Base-by-base conservation (phyloP, 2,888 invertebrate genomes). In the Tetropium fuscum region DNA sequence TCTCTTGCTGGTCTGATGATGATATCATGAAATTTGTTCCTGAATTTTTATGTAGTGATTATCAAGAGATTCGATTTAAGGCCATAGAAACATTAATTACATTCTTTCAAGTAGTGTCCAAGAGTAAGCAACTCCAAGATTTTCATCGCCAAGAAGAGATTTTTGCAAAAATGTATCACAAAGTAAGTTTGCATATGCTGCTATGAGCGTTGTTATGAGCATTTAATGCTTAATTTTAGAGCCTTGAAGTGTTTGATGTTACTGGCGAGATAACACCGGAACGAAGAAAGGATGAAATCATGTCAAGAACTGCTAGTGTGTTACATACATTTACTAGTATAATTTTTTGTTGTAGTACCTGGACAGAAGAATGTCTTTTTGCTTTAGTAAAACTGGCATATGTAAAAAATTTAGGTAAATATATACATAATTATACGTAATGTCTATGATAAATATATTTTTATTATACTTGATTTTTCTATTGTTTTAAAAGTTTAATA, bases 281-380 rank as follows among this genome's bases (percentile, higher is more conserved):
- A 27, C 80, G 86, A 69, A 69, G 83, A 44, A 81, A 82, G 60
- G 89, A 90, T 70, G 90, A 91, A 78, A 80, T 81, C 1, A 79
- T 81, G 0, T 87, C 87, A 61, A 82, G 87, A 72, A 85, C 86
- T 1, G 80, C 84, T 0, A 86, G 87, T 32, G 84, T 87, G 4
- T 78, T 90, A 11, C 86, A 88, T 44, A 83, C 84, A 20, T 83
- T 87, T 60, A 81, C 83, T 10, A 81, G 84, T 7, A 73, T 90
- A 2, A 84, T 87, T 18, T 82, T 84, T 27, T 79, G 82, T 1
- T 87, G 84, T 67, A 83, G 83, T 25, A 78, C 81, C 3, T 82
- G 85, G 67, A 80, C 86, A 34, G 85, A 84, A 63, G 83, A 82
- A 66, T 83, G 87, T 36, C 73, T 91, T 1, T 82, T 84, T 49